A percentile compares a stretch with the other conserved stretches of the same genome.
phyloP scores from a whole-genome alignment of 2,113 vertebrate genomes.

The Ictidomys tridecemlineatus region DNA sequence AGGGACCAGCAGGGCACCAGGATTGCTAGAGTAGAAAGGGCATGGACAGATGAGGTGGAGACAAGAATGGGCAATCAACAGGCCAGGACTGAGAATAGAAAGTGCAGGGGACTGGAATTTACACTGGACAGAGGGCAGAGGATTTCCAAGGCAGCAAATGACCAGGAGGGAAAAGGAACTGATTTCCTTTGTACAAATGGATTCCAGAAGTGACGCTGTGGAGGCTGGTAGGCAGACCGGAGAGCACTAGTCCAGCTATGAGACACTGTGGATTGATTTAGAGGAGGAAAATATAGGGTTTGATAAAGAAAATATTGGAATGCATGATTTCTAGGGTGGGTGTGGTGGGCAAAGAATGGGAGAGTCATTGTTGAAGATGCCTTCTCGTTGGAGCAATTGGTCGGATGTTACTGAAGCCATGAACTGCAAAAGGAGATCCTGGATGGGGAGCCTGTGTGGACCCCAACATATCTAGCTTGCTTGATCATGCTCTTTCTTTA shows the following conservation, averaged over 20 bases:
- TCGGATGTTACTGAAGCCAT: no score
- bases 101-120: neutral
- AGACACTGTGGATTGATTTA: neutral
- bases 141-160: neutral
- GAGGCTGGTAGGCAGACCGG: neutral
- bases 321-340: neutral
- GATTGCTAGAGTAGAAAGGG: neutral
- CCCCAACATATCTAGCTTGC: no score
- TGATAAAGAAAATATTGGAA: neutral
- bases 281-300: neutral
- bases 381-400: neutral
- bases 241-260: neutral
- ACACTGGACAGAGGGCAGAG: neutral
- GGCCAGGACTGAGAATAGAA: neutral
- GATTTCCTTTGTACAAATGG: neutral
- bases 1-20: neutral
- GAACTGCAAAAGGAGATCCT: neutral
- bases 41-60: neutral
- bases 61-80: neutral
- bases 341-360: neutral
- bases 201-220: neutral
- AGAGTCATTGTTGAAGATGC: neutral
- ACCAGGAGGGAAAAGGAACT: neutral
- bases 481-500: no score
- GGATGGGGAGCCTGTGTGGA: fast-evolving